Evolutionary conservation across 2,797 vertebrate genomes (phyloP).

Genomic region (Dipus sagitta): DNA sequence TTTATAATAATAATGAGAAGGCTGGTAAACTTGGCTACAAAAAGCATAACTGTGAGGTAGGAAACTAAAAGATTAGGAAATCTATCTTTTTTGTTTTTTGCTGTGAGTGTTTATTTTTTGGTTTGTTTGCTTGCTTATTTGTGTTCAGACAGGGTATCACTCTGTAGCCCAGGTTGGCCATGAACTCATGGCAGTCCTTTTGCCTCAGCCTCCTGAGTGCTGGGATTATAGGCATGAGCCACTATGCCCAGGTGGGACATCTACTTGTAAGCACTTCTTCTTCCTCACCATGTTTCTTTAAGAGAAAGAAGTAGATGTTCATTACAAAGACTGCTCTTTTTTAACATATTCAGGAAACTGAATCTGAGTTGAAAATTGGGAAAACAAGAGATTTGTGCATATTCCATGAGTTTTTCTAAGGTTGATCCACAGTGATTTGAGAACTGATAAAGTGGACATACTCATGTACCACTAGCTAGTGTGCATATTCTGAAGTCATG

Average conservation of each 20-base stretch:
- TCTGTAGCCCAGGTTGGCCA: not conserved
- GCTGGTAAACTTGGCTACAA: not conserved
- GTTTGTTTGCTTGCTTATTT: not conserved
- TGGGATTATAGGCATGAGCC: not conserved
- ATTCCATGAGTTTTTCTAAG: not conserved
- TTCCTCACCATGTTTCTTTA: not conserved
- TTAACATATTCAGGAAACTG: slow-evolving; percentile 16
- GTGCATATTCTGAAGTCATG: not conserved
- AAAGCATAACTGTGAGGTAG: not conserved
- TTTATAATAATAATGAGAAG: slow-evolving; percentile 44
- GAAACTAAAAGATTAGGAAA: slow-evolving; percentile 45
- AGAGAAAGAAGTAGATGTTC: slow-evolving; percentile 29
- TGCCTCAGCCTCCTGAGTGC: not conserved
- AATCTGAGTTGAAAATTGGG: slow-evolving; percentile 26
- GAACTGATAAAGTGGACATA: not conserved
- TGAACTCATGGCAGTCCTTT: not conserved
- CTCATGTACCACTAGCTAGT: too few species aligned
- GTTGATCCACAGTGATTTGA: not conserved
- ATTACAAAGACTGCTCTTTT: slow-evolving; percentile 38
- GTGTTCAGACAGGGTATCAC: not conserved
- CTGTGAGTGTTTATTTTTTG: not conserved
- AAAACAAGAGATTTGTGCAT: not conserved
- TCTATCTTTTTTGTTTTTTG: not conserved
- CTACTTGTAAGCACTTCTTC: not conserved
- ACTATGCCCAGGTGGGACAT: not conserved